A percentile compares a stretch with the other conserved stretches of the same genome.
These are phyloP conservation scores for Busseola fusca DNA, from an alignment of 2,888 invertebrate species.

Conservation along the genomic window DNA sequence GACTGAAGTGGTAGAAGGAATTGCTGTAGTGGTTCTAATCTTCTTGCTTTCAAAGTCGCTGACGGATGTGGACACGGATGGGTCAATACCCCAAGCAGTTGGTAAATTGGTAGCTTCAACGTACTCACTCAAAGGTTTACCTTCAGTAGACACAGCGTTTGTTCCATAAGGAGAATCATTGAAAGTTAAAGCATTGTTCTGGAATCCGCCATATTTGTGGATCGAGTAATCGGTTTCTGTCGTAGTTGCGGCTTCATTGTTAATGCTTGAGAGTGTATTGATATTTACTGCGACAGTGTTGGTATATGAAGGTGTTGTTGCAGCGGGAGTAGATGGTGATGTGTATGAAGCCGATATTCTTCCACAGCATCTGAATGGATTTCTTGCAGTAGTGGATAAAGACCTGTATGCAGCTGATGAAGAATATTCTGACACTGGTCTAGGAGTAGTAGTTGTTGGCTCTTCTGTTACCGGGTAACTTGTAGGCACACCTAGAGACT, in stretches of 20 bases:
- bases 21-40: conserved; percentile 72
- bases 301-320: conserved; percentile 80
- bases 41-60: conserved; percentile 83
- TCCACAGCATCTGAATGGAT: conserved; percentile 82
- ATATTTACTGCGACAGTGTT: conserved; percentile 80
- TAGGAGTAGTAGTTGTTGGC: conserved; percentile 67
- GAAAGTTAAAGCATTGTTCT: conserved; percentile 79
- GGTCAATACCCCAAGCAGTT: conserved; percentile 83
- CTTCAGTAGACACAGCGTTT: conserved; percentile 79
- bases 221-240: conserved; percentile 72
- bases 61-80: conserved; percentile 72
- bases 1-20: conserved; percentile 77
- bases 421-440: conserved; percentile 65
- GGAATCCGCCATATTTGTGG: conserved; percentile 81
- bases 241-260: conserved; percentile 74
- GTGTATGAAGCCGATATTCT: conserved; percentile 86
- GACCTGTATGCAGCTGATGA: conserved; percentile 66
- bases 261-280: conserved; percentile 71
- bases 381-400: conserved; percentile 73
- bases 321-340: conserved; percentile 74
- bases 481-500: conserved; percentile 78
- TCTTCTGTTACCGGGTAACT: conserved; percentile 71
- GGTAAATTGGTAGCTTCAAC: conserved; percentile 84
- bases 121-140: conserved; percentile 85
- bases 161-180: conserved; percentile 84